Evolutionary conservation across 92 coral and sea anemone genomes (phyloP).

Genomic region (Epizoanthus stellaris): DNA sequence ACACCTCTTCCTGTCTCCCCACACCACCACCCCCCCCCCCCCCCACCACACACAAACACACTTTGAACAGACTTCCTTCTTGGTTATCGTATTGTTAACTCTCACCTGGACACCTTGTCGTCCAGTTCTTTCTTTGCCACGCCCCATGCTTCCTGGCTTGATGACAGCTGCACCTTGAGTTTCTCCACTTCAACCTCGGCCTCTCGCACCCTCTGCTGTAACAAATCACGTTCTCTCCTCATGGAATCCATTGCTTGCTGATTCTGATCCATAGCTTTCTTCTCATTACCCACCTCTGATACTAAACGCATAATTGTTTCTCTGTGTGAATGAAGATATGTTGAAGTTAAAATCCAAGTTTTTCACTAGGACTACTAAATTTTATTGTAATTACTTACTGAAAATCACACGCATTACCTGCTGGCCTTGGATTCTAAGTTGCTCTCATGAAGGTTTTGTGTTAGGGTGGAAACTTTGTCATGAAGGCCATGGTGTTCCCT

Average conservation of each 20-base stretch:
- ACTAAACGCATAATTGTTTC: constrained; percentile 98
- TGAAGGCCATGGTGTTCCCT: constrained; percentile 76
- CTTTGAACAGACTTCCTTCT: background rate
- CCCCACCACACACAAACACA: background rate
- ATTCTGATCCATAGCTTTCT: constrained; percentile 83
- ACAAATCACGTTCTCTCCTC: constrained; percentile 79
- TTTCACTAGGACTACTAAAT: too few relatives aligned
- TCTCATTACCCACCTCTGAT: constrained; percentile 96
- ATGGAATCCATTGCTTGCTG: constrained; percentile 73
- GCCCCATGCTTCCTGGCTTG: constrained; percentile 99
- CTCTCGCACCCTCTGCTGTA: constrained; percentile 89
- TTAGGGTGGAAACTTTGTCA: constrained; percentile 78
- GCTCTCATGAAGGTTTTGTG: constrained; percentile 92
- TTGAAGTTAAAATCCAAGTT: too few relatives aligned
- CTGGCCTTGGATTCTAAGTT: constrained; percentile 97
- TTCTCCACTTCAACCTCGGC: constrained; percentile 85
- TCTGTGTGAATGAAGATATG: constrained; percentile 44
- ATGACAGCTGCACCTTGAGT: constrained; percentile 79
- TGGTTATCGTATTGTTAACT: too few relatives aligned
- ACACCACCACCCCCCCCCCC: background rate
- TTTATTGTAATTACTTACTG: background rate
- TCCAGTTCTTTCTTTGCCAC: constrained; percentile 73
- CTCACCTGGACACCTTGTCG: constrained; percentile 83
- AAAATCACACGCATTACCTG: constrained; percentile 71
- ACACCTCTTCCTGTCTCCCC: too few relatives aligned